Conservation (phyloP, 2,113 vertebrate genomes). For the Ptyas mucosa region DNA sequence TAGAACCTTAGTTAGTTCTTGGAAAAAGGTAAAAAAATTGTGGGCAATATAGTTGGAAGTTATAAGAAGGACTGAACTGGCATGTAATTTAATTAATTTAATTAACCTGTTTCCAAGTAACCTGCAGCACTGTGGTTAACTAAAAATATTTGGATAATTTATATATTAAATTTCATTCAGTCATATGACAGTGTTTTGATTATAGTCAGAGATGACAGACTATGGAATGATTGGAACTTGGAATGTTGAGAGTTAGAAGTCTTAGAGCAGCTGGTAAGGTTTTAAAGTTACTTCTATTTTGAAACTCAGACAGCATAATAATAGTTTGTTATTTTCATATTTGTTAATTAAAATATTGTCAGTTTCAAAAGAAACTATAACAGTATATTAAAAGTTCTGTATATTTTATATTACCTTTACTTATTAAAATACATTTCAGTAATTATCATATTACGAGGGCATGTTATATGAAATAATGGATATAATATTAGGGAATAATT, state of each 20-base stretch:
- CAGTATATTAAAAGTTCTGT: not conserved
- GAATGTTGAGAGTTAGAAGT: constrained; percentile 2
- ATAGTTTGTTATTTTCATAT: constrained; percentile 4
- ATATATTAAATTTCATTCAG: not conserved
- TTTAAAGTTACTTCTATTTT: constrained; percentile 18
- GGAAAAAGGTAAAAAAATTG: not conserved
- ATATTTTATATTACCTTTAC: not conserved
- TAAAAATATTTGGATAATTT: not conserved
- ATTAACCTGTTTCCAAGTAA: not conserved
- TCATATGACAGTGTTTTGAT: not conserved
- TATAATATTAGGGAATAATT: no score
- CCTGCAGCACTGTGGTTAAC: not conserved
- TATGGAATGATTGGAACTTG: constrained; percentile 8
- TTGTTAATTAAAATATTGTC: not conserved
- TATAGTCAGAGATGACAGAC: not conserved
- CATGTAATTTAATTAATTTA: not conserved
- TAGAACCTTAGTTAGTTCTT: not conserved
- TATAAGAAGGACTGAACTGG: not conserved
- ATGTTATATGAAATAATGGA: no score
- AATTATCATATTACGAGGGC: no score
- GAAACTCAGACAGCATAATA: not conserved
- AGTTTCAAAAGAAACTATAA: not conserved
- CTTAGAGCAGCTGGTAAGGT: constrained; percentile 1
- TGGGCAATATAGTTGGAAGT: not conserved
- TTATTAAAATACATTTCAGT: no score